A percentile compares a stretch with the other conserved stretches of the same genome.
Conservation (phyloP, 2,113 vertebrate species). For the Neogale vison region DNA sequence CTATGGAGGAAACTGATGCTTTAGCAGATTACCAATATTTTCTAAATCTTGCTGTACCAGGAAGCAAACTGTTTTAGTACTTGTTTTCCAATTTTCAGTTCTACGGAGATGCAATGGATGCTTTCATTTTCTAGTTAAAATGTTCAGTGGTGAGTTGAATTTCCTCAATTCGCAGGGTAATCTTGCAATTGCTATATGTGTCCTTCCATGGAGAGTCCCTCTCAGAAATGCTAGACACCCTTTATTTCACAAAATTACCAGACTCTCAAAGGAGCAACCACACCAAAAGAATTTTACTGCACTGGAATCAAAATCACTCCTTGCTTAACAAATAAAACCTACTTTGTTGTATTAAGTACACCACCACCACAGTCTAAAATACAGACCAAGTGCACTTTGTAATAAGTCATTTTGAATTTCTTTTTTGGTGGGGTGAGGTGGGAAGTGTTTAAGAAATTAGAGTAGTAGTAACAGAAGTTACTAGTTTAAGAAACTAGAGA, state of each 20-base stretch:
- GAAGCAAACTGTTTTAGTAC: conserved; percentile 34
- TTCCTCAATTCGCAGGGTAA: conserved; percentile 36
- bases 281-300: background rate
- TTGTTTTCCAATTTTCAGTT: conserved; percentile 60
- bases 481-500: background rate
- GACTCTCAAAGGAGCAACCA: conserved; percentile 43
- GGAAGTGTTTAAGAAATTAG: background rate
- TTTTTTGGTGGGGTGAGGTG: background rate
- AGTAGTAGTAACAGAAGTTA: background rate
- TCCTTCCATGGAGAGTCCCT: background rate
- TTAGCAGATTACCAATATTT: conserved; percentile 63
- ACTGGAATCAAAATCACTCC: conserved; percentile 23
- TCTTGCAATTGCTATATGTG: background rate
- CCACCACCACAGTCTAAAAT: conserved; percentile 12
- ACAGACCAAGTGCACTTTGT: background rate
- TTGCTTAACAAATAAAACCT: background rate
- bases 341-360: conserved; percentile 7
- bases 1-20: conserved; percentile 4
- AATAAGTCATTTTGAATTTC: conserved; percentile 14
- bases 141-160: conserved; percentile 35
- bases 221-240: background rate
- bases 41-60: conserved; percentile 40
- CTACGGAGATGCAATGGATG: conserved; percentile 42
- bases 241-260: conserved; percentile 52
- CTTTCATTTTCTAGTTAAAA: conserved; percentile 68